Evolutionary conservation across 2,797 vertebrate genomes (phyloP), one percentile per base, ranked within the genome.

Genomic region (Crocidura indochinensis): DNA sequence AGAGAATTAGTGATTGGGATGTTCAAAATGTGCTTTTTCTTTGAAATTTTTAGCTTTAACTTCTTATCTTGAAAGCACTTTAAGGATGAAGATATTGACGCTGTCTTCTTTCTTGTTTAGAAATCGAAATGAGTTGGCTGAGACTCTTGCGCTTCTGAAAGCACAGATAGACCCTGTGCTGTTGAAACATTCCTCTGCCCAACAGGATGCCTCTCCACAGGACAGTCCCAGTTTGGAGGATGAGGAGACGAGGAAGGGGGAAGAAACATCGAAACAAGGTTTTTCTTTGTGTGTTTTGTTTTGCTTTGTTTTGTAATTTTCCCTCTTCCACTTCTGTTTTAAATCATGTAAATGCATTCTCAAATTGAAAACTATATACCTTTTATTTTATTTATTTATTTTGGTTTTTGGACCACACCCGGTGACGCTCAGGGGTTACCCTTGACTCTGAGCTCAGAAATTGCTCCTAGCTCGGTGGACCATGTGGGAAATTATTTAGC

Each of bases 111-210:
- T 91, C 74, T 96, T 90, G 67, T 97, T 89, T 97, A 99, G 99
- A 97, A 99, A 98, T 87, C 98, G 99, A 90, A 99, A 99, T 1
- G 99, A 99, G 80, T 98, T 99, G 94, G 99, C 99, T 0, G 99
- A 99, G 95, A 99, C 98, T 79, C 97, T 99, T 88, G 99, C 99
- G 77, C 98, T 99, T 88, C 96, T 99, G 95, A 99, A 99, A 98
- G 97, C 98, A 74, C 99, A 99, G 96, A 98, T 99, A 15, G 98
- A 99, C 75, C 98, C 98, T 27, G 98, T 97, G n/a, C 97, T 98
- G 44, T 90, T 99, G 96, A 98, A 97, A 96, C 98, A 95, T 78
- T 97, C 95, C 80, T 97, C 95, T 90, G 98, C 89, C 84, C 98
- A 98, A 65, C 97, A 98, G 62, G 97, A 98, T 88, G 98, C 94